Conservation (phyloP, 2,888 invertebrate species). For the Ferdinandea cuprea region DNA sequence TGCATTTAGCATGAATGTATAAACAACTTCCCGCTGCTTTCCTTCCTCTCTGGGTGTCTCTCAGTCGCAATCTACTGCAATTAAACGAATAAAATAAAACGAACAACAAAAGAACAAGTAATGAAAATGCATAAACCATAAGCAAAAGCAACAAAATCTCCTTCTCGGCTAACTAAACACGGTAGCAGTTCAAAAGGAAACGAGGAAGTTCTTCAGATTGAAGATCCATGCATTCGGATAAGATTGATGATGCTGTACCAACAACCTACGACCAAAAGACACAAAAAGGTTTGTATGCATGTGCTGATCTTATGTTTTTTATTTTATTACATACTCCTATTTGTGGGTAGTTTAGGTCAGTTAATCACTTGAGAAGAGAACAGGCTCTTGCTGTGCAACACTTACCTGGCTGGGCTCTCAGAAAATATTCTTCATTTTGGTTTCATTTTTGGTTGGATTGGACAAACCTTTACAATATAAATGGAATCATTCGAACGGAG, state of each 20-base stretch:
- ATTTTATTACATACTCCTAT: conserved; percentile 33
- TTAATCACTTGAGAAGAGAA: conserved; percentile 4
- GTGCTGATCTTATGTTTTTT: conserved; percentile 47
- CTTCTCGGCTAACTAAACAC: conserved; percentile 58
- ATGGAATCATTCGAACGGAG: conserved; percentile 8
- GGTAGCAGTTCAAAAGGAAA: conserved; percentile 64
- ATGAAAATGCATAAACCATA: conserved; percentile 66
- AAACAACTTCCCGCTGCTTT: conserved; percentile 74
- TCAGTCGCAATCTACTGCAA: conserved; percentile 65
- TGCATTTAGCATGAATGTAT: conserved; percentile 72
- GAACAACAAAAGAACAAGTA: conserved; percentile 62
- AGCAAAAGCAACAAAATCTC: conserved; percentile 51
- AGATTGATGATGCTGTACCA: conserved; percentile 74
- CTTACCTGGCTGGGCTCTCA: conserved; percentile 30
- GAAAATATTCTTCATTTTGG: background rate
- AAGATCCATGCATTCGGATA: conserved; percentile 74
- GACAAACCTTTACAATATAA: conserved; percentile 4
- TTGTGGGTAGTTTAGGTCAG: conserved; percentile 26
- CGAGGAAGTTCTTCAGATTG: conserved; percentile 71
- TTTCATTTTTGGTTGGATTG: too few relatives aligned
- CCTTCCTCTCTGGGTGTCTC: conserved; percentile 70
- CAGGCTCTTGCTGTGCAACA: conserved; percentile 23
- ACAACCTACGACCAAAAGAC: conserved; percentile 72
- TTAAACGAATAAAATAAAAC: conserved; percentile 61
- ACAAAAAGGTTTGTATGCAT: conserved; percentile 70